Conservation (phyloP, 2,113 vertebrate species). For the Mobula hypostoma region DNA sequence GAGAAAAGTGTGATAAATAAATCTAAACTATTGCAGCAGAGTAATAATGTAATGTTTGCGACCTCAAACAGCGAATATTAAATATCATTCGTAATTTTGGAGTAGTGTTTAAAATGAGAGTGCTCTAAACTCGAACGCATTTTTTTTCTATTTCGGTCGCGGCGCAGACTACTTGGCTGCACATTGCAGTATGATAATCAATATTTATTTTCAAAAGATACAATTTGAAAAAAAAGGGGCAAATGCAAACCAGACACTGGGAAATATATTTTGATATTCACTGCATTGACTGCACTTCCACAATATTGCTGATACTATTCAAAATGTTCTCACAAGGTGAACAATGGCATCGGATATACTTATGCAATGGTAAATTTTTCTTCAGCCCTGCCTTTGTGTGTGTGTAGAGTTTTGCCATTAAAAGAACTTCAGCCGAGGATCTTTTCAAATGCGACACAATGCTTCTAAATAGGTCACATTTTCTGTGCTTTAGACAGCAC, state of each 20-base stretch:
- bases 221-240: not conserved
- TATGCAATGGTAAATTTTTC: not conserved
- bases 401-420: not conserved
- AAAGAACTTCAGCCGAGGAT: not conserved
- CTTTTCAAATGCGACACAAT: slow-evolving; percentile 34
- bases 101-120: not conserved
- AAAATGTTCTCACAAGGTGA: not conserved
- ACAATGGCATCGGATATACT: slow-evolving; percentile 27
- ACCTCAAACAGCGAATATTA: slow-evolving; percentile 3
- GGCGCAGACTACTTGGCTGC: not conserved
- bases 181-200: not conserved
- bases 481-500: slow-evolving; percentile 61
- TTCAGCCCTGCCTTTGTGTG: too few species aligned
- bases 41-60: not conserved
- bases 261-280: slow-evolving; percentile 23
- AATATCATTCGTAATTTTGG: slow-evolving; percentile 18
- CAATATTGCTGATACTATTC: slow-evolving; percentile 12
- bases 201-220: not conserved
- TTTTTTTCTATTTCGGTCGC: not conserved
- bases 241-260: not conserved
- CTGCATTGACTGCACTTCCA: not conserved
- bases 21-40: not conserved
- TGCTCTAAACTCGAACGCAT: not conserved
- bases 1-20: not conserved
- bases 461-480: slow-evolving; percentile 38